Conservation (phyloP, 2,113 vertebrate species). For the Bos taurus region DNA sequence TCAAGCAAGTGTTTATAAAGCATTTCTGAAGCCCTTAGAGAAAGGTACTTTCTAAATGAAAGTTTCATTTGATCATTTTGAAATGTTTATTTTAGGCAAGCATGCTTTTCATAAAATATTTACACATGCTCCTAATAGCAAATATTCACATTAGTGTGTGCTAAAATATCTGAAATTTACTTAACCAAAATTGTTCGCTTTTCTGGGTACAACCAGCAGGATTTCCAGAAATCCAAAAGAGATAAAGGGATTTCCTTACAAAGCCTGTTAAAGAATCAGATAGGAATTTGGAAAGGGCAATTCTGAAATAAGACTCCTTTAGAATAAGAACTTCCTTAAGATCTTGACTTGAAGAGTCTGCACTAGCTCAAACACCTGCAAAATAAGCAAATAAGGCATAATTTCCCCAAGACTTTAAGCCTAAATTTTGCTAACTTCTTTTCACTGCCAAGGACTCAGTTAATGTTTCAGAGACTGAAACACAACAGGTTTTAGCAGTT, state of each 20-base stretch:
- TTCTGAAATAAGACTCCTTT: constrained; percentile 1
- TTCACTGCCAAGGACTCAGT: background rate
- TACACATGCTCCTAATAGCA: background rate
- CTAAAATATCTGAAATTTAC: constrained; percentile 64
- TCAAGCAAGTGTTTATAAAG: constrained; percentile 35
- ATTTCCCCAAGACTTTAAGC: background rate
- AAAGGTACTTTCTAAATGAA: constrained; percentile 36
- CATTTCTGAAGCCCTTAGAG: constrained; percentile 39
- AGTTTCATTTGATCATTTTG: constrained; percentile 38
- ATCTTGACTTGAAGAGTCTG: background rate
- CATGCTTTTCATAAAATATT: constrained; percentile 58
- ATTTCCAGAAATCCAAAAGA: constrained; percentile 41
- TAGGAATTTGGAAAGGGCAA: constrained; percentile 13
- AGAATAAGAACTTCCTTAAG: background rate
- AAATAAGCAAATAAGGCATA: constrained; percentile 35
- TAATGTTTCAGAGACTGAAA: background rate
- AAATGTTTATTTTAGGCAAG: constrained; percentile 54
- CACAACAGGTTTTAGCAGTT: background rate
- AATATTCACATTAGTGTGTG: constrained; percentile 33
- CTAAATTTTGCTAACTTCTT: background rate
- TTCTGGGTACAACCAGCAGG: constrained; percentile 5
- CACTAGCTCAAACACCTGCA: background rate
- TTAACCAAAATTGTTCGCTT: constrained; percentile 44
- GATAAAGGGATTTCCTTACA: constrained; percentile 30
- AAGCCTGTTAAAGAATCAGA: background rate